Percentiles rank a stretch among this genome's conserved stretches.
phyloP scores from a whole-genome alignment of 2,888 invertebrate genomes.

The Dasypolia templi region DNA sequence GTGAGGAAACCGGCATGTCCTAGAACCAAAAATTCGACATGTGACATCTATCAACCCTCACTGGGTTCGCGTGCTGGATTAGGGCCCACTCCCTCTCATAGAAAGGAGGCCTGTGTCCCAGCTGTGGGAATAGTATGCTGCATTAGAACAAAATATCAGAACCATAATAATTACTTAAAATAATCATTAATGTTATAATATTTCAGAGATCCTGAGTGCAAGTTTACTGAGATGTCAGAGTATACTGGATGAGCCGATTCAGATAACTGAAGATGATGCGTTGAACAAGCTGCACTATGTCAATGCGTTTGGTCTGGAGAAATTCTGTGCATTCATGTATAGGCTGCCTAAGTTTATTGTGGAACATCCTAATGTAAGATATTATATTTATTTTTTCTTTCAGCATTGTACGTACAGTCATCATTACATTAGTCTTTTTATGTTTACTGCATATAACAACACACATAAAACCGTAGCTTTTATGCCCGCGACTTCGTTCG shows the following conservation, averaged over 20 bases:
- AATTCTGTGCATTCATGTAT: slow-evolving; percentile 82
- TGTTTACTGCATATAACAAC: no score
- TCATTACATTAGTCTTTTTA: no score
- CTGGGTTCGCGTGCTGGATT: no score
- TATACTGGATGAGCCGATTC: slow-evolving; percentile 68
- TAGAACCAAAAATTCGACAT: no score
- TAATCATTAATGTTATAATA: neutral
- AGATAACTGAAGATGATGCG: slow-evolving; percentile 76
- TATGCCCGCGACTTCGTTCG: no score
- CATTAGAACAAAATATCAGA: neutral
- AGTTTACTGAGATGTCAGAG: slow-evolving; percentile 78
- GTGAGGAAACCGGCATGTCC: no score
- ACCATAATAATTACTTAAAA: neutral
- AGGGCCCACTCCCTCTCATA: no score
- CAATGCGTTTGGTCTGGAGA: slow-evolving; percentile 84
- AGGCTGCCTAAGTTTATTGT: slow-evolving; percentile 75
- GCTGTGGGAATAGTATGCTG: no score
- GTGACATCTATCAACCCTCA: no score
- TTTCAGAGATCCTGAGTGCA: slow-evolving; percentile 82
- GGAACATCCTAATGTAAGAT: slow-evolving; percentile 78
- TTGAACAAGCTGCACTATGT: slow-evolving; percentile 82
- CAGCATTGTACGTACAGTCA: no score
- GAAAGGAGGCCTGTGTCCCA: no score
- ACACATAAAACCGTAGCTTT: no score
- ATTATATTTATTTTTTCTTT: neutral